Evolutionary conservation across 2,797 vertebrate genomes (phyloP).

Genomic region (Leuciscus waleckii): DNA sequence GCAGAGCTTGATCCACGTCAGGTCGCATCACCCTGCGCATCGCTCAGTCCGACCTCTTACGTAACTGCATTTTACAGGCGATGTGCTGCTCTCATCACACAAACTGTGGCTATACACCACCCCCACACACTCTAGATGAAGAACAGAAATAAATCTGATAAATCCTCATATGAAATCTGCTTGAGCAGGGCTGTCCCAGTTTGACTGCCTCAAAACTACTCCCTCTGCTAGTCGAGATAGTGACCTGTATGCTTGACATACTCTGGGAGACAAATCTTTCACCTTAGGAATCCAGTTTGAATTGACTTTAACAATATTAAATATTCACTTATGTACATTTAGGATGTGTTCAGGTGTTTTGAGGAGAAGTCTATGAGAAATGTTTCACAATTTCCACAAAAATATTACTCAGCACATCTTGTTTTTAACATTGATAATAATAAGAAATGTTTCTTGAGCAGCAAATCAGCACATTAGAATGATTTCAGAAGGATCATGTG

Average conservation of each 20-base stretch:
- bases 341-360: neutral
- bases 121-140: slow-evolving; percentile 46
- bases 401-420: neutral
- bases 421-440: neutral
- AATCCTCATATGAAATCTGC: slow-evolving; percentile 65
- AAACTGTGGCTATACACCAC: slow-evolving; percentile 36
- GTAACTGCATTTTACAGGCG: slow-evolving; percentile 62
- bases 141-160: slow-evolving; percentile 70
- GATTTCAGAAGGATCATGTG: neutral
- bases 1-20: slow-evolving; percentile 44
- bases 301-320: neutral
- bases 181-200: slow-evolving; percentile 64
- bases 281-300: neutral
- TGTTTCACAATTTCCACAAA: neutral
- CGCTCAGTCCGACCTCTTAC: slow-evolving; percentile 59
- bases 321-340: neutral
- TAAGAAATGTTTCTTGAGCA: neutral
- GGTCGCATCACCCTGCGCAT: slow-evolving; percentile 42
- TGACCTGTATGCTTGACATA: slow-evolving; percentile 7
- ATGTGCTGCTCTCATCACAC: slow-evolving; percentile 30
- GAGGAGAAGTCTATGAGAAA: too few species aligned
- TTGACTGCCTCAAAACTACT: slow-evolving; percentile 51
- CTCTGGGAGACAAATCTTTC: neutral
- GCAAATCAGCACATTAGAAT: neutral
- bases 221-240: neutral